Evolutionary conservation across 2,113 vertebrate species (phyloP).

Genomic region (Chascanopsetta lugubris): DNA sequence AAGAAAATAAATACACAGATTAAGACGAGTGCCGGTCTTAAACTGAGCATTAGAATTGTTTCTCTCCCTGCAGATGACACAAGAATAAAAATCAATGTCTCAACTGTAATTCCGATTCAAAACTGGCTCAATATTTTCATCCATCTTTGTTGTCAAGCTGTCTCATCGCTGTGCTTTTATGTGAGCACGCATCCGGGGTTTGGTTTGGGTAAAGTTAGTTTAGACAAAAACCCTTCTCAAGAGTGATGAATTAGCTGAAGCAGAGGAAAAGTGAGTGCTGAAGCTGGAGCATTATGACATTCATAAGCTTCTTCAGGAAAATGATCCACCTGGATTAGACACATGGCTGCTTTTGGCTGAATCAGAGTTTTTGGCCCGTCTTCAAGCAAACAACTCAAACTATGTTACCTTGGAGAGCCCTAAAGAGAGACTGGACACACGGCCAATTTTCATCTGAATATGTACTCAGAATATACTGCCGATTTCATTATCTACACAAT

Average conservation of each 20-base stretch:
- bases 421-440: constrained; percentile 28
- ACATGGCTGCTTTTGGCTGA: constrained; percentile 31
- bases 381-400: constrained; percentile 46
- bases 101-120: too few relatives aligned
- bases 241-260: background rate
- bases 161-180: background rate
- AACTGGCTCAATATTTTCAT: constrained; percentile 2
- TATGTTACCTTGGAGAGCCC: constrained; percentile 35
- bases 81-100: constrained; percentile 14
- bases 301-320: constrained; percentile 17
- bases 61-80: constrained; percentile 16
- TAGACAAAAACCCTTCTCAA: constrained; percentile 3
- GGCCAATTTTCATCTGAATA: constrained; percentile 44
- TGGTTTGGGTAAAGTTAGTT: background rate
- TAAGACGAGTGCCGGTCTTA: background rate
- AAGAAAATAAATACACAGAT: too few relatives aligned
- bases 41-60: background rate
- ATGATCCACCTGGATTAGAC: constrained; percentile 32
- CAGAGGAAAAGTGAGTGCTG: constrained; percentile 1
- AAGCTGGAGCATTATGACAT: constrained; percentile 8
- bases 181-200: background rate
- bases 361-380: constrained; percentile 37
- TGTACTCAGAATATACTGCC: constrained; percentile 41
- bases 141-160: constrained; percentile 2
- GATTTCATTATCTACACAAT: constrained; percentile 49